Conservation (phyloP, 2,888 invertebrate species). For the Cheiracanthium punctorium region DNA sequence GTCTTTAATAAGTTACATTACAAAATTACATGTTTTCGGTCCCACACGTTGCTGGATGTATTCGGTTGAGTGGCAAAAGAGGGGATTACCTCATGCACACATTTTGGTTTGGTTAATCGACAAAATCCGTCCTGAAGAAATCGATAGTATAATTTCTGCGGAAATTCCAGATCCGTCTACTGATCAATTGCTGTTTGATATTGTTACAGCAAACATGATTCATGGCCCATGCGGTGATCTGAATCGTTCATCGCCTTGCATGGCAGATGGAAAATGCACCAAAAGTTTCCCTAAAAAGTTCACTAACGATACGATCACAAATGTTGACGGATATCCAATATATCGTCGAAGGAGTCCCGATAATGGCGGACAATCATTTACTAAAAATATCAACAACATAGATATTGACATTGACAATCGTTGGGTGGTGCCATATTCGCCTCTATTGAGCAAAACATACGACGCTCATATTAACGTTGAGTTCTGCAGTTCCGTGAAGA, state of each 20-base stretch:
- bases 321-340: slow-evolving; percentile 38
- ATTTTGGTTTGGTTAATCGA: neutral
- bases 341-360: slow-evolving; percentile 39
- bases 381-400: slow-evolving; percentile 1
- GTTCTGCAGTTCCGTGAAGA: neutral
- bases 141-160: neutral
- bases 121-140: neutral
- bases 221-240: neutral
- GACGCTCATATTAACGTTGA: slow-evolving; percentile 19
- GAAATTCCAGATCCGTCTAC: neutral
- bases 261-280: slow-evolving; percentile 34
- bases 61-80: slow-evolving; percentile 8
- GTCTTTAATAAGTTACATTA: slow-evolving; percentile 24
- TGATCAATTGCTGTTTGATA: neutral
- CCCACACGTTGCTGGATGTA: slow-evolving; percentile 8
- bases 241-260: slow-evolving; percentile 23
- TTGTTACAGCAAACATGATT: neutral
- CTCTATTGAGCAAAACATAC: neutral
- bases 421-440: slow-evolving; percentile 9
- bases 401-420: slow-evolving; percentile 1
- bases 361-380: slow-evolving; percentile 32
- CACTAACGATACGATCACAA: slow-evolving; percentile 24
- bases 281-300: slow-evolving; percentile 26
- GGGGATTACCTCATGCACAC: slow-evolving; percentile 7
- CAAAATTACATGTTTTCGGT: slow-evolving; percentile 21